Evolutionary conservation across 23 tunicate species (phyloP), one percentile per base, ranked within the genome.

Genomic region (Halocynthia aurantium): DNA sequence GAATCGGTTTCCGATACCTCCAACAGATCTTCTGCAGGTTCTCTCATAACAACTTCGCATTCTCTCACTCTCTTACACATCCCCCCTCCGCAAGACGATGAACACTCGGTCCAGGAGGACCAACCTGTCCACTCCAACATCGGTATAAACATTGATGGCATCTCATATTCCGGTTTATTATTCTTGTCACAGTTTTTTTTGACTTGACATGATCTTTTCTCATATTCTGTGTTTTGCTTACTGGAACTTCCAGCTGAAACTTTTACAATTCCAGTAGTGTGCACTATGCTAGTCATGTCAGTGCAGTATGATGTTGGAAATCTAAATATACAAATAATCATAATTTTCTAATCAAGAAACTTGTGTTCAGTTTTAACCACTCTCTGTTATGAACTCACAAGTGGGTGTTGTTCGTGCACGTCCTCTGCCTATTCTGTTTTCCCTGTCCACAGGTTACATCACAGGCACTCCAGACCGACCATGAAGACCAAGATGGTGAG

Each of bases 401-500:
- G 22, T 9, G 22, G 22, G 70, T 65, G 31, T 10, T 65, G 57
- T 74, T 74, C 0, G 49, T 10, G 49, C 90, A 85, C 9, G 50
- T 31, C 15, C 90, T 51, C 10, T 77, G 56, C 65, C 79, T 73
- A 15, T 10, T 79, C 66, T 85, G 90, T 7, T 12, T 50, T 22
- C 90, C 90, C 5, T 13, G 6, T 51, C 90, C 90, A 77, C 90
- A 85, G 8, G 50, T 10, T 10, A 71, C 90, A 8, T 69, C 10
- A 50, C 90, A 85, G 0, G 20, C 2, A 5, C 83, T 56, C 90
- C 90, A 85, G 31, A 40, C 50, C 0, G 71, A 21, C 90, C 90
- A 85, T 6, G 10, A 22, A 50, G n/a, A 44, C 76, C 76, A 70
- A 6, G 60, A 9, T 8, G 51, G 49, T 18, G 12, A 15, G 19